A percentile compares a stretch with the other conserved stretches of the same genome.
phyloP scores from a whole-genome alignment of 2,113 vertebrate species.

The Megaleporinus macrocephalus region DNA sequence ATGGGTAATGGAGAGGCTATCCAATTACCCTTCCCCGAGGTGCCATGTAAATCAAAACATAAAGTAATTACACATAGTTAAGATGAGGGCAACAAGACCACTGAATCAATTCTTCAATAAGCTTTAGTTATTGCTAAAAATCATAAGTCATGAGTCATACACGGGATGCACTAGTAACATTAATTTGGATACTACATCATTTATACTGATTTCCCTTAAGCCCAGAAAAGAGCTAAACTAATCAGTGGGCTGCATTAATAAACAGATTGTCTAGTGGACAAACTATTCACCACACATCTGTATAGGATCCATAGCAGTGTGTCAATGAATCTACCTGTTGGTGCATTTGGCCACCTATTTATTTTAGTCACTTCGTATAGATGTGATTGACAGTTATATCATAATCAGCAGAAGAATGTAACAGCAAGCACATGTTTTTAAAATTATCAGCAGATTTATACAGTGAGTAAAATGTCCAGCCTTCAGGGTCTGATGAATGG shows the following conservation, averaged over 20 bases:
- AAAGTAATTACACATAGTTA: conserved; percentile 50
- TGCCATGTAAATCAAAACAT: conserved; percentile 45
- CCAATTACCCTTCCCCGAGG: conserved; percentile 23
- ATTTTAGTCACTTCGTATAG: neutral
- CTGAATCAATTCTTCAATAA: conserved; percentile 20
- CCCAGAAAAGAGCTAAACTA: conserved; percentile 26
- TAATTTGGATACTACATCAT: conserved; percentile 25
- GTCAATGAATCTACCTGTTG: conserved; percentile 30
- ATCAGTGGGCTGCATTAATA: conserved; percentile 32
- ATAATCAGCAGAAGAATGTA: conserved; percentile 31
- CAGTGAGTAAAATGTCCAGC: conserved; percentile 50
- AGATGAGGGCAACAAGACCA: conserved; percentile 11
- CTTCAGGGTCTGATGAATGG: conserved; percentile 51
- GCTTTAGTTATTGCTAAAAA: conserved; percentile 18
- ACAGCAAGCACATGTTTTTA: conserved; percentile 43
- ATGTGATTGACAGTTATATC: conserved; percentile 44
- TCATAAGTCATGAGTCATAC: conserved; percentile 12
- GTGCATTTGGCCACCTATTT: neutral
- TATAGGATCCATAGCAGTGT: neutral
- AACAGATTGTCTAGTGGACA: conserved; percentile 10
- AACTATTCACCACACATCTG: neutral
- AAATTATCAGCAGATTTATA: conserved; percentile 62
- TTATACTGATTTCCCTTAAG: conserved; percentile 51
- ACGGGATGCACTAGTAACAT: neutral
- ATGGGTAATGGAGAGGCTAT: conserved; percentile 3